A percentile compares a stretch with the other conserved stretches of the same genome.
phyloP scores from a whole-genome alignment of 2,113 vertebrate genomes.

The Cygnus atratus region DNA sequence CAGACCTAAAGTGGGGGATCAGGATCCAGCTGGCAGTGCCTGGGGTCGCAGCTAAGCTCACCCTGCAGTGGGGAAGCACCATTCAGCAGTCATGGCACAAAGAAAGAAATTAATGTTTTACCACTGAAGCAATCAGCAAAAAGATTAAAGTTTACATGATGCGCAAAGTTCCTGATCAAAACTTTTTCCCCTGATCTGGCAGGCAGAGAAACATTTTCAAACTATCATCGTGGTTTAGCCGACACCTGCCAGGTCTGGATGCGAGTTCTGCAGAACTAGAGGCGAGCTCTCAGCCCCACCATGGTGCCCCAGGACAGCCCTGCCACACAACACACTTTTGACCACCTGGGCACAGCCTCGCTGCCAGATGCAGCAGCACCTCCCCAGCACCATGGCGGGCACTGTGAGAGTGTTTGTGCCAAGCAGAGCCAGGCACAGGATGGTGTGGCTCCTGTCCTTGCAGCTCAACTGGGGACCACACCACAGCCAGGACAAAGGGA shows the following conservation, averaged over 20 bases:
- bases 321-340: too few species aligned
- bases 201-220: neutral
- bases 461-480: neutral
- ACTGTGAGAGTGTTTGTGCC: neutral
- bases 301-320: neutral
- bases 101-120: neutral
- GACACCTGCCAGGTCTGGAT: neutral
- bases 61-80: neutral
- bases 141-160: neutral
- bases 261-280: neutral
- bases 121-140: neutral
- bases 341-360: too few species aligned
- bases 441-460: neutral
- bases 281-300: neutral
- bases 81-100: neutral
- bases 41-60: neutral
- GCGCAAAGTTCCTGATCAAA: neutral
- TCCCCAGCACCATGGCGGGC: neutral
- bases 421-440: neutral
- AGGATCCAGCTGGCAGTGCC: neutral
- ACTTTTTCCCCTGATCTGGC: neutral
- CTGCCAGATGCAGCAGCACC: neutral
- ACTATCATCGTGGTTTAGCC: neutral
- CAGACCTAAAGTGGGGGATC: neutral
- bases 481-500: neutral